Evolutionary conservation across 2,888 invertebrate genomes (phyloP).

Genomic region (Lithophane semibrunnea): DNA sequence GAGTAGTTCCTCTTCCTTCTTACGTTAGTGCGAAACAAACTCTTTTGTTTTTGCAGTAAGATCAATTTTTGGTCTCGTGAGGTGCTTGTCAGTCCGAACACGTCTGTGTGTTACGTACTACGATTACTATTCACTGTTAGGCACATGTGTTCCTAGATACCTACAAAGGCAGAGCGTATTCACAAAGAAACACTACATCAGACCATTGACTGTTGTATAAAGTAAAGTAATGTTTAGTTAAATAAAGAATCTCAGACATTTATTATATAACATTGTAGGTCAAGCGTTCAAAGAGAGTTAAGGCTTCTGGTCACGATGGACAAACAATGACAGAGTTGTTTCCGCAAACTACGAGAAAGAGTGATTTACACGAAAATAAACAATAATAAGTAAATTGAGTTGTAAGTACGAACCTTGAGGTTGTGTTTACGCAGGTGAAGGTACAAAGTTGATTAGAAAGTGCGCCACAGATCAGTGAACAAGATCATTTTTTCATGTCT

Average conservation of each 20-base stretch:
- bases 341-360: slow-evolving; percentile 40
- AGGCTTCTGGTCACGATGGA: slow-evolving; percentile 15
- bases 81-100: slow-evolving; percentile 51
- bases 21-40: slow-evolving; percentile 22
- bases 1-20: slow-evolving; percentile 33
- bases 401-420: slow-evolving; percentile 42
- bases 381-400: slow-evolving; percentile 39
- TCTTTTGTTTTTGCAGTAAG: slow-evolving; percentile 58
- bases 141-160: slow-evolving; percentile 62
- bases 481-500: slow-evolving; percentile 46
- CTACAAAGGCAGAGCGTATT: slow-evolving; percentile 50
- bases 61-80: slow-evolving; percentile 50
- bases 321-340: slow-evolving; percentile 28
- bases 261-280: slow-evolving; percentile 46
- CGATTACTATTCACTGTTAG: slow-evolving; percentile 54
- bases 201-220: slow-evolving; percentile 53
- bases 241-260: slow-evolving; percentile 29
- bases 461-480: slow-evolving; percentile 53
- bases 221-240: slow-evolving; percentile 33
- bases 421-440: slow-evolving; percentile 56
- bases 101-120: slow-evolving; percentile 45
- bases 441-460: slow-evolving; percentile 61
- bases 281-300: slow-evolving; percentile 32
- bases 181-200: slow-evolving; percentile 53
- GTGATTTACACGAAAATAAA: slow-evolving; percentile 30